phyloP scores from a whole-genome alignment of 2,797 vertebrate species.

The Phoxinus dragarum region DNA sequence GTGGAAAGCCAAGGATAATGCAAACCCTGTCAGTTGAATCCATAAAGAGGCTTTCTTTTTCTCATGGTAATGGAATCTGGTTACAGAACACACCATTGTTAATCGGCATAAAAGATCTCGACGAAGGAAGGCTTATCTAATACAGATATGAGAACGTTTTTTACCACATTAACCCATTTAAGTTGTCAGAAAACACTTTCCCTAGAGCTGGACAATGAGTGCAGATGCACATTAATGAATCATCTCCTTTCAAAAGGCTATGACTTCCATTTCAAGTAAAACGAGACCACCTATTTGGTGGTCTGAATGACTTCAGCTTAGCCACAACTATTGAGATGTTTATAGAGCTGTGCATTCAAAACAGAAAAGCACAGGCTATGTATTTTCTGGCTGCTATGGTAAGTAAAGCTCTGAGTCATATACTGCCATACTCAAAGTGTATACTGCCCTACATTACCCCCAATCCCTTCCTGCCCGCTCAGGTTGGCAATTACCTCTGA shows the following conservation, averaged over 20 bases:
- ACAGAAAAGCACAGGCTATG: slow-evolving; percentile 20
- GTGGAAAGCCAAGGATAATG: slow-evolving; percentile 52
- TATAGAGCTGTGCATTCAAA: slow-evolving; percentile 8
- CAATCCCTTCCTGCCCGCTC: slow-evolving; percentile 16
- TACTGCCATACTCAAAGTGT: neutral
- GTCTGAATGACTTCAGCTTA: slow-evolving; percentile 25
- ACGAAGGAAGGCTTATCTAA: slow-evolving; percentile 15
- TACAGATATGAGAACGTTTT: slow-evolving; percentile 26
- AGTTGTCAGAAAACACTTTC: slow-evolving; percentile 35
- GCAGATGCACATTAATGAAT: slow-evolving; percentile 30
- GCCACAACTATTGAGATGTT: slow-evolving; percentile 30
- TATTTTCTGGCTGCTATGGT: slow-evolving; percentile 13
- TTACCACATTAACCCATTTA: slow-evolving; percentile 15
- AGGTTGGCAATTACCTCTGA: slow-evolving; percentile 28
- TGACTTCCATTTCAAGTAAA: slow-evolving; percentile 23
- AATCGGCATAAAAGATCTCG: slow-evolving; percentile 41
- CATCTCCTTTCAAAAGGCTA: slow-evolving; percentile 1
- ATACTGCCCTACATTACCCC: slow-evolving; percentile 16
- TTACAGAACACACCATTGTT: slow-evolving; percentile 50
- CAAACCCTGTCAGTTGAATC: slow-evolving; percentile 56
- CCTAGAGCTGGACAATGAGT: slow-evolving; percentile 17
- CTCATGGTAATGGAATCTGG: slow-evolving; percentile 51
- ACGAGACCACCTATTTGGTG: slow-evolving; percentile 24
- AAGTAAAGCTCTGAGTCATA: slow-evolving; percentile 35
- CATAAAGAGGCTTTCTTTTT: slow-evolving; percentile 55